Evolutionary conservation across 2,888 invertebrate genomes (phyloP).

Genomic region (Helobdella robusta): DNA sequence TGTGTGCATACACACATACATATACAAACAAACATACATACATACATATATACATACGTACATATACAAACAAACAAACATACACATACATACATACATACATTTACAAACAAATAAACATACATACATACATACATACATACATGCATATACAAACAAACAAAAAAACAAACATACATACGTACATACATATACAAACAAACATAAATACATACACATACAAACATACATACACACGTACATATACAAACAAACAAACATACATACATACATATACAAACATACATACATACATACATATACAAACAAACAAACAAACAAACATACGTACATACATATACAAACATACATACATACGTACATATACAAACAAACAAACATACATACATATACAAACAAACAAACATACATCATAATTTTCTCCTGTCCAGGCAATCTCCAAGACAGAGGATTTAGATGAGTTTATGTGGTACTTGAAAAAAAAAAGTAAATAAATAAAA

Average conservation of each 20-base stretch:
- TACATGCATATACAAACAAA: background rate
- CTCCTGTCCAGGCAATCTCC: no score
- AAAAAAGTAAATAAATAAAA: background rate
- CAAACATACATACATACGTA: background rate
- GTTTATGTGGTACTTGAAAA: no score
- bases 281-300: slow-evolving; percentile 1
- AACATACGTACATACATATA: background rate
- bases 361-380: background rate
- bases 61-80: background rate
- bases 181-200: background rate
- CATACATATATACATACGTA: slow-evolving; percentile 2
- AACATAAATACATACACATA: background rate
- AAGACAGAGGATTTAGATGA: no score
- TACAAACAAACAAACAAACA: background rate
- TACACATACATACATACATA: slow-evolving; percentile 1
- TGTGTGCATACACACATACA: slow-evolving; percentile 4
- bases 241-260: background rate
- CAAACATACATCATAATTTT: no score
- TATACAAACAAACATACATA: background rate
- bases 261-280: background rate
- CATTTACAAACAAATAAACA: background rate
- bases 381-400: background rate
- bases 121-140: slow-evolving; percentile 1
- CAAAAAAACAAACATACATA: background rate
- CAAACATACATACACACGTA: background rate